Evolutionary conservation across 2,888 invertebrate species (phyloP), one percentile per base, ranked within the genome.

Genomic region (Lordiphosa fenestrarum): DNA sequence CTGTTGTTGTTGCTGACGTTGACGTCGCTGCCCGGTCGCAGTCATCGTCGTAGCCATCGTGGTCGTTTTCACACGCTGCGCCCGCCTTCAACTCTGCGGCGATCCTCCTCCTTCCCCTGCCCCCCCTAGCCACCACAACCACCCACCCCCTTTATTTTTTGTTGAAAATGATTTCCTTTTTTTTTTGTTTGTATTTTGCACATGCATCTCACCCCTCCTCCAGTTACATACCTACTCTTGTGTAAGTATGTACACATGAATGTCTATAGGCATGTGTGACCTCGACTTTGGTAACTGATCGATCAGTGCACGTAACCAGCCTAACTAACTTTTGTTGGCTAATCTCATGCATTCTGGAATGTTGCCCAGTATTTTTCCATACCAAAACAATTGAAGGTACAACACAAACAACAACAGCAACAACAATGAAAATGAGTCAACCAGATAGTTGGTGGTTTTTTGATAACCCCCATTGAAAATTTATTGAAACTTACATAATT

Each of bases 321-420:
- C 50, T 13, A 42, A 42, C 42, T 42, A 42, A 42, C 42, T 42
- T 30, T 42, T n/a, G 42, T 30, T 42, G 12, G 25, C 25, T 37
- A 23, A 53, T 21, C 44, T 23, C 53, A 10, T 30, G 42, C 44
- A 23, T 40, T 57, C 23, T 46, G 62, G 61, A 74, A 70, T 63
- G 67, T 54, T 60, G 42, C 56, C 53, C 62, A 66, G 73, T 73
- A 68, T 58, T 69, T 73, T 75, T 75, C 74, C 76, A 63, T 38
- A 30, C 40, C 39, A 39, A 39, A 39, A 39, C 23, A 23, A 23
- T 23, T 23, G 23, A 23, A 23, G 23, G 23, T 23, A 23, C 23
- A 23, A 23, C 3, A 23, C 4, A 3, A 23, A 23, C 3, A 23
- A 23, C 5, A 23, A 23, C 4, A 23, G 6, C 23, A 23, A 23